A percentile compares a stretch with the other conserved stretches of the same genome.
Conservation (phyloP, 2,888 invertebrate genomes). For the Lumbricus terrestris region DNA sequence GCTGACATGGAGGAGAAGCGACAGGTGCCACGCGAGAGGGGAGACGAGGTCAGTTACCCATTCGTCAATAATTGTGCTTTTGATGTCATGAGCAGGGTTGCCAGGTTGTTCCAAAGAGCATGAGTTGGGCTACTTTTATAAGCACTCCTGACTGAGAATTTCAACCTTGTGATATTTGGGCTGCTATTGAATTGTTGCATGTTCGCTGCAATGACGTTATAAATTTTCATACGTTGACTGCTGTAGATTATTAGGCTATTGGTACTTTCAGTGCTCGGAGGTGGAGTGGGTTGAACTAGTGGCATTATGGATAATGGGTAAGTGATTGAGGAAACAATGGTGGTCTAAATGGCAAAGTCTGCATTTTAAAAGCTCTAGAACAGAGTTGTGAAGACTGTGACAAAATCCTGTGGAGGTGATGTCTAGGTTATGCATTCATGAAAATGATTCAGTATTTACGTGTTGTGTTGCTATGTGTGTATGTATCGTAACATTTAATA, state of each 20-base stretch:
- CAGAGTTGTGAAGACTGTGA: not conserved
- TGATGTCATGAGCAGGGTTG: not conserved
- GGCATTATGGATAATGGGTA: not conserved
- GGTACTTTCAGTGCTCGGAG: too few species aligned
- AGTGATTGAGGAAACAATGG: not conserved
- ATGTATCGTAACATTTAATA: not conserved
- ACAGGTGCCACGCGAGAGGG: constrained; percentile 86
- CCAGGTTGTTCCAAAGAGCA: too few species aligned
- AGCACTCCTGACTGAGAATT: too few species aligned
- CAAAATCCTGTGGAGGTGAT: not conserved
- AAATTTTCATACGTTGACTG: too few species aligned
- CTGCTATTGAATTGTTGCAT: too few species aligned
- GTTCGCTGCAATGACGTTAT: too few species aligned
- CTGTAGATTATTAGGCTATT: too few species aligned
- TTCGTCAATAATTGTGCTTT: not conserved
- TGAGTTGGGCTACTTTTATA: too few species aligned
- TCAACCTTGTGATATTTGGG: too few species aligned
- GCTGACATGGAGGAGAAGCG: constrained; percentile 96
- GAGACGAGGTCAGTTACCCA: constrained; percentile 64
- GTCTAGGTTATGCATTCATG: too few species aligned
- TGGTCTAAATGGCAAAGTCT: not conserved
- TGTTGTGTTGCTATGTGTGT: not conserved
- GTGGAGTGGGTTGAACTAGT: too few species aligned
- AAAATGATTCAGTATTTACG: not conserved
- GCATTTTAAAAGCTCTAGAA: not conserved